Evolutionary conservation across 2,797 vertebrate species (phyloP), one percentile per base, ranked within the genome.

Genomic region (Pangasius mekongensis): DNA sequence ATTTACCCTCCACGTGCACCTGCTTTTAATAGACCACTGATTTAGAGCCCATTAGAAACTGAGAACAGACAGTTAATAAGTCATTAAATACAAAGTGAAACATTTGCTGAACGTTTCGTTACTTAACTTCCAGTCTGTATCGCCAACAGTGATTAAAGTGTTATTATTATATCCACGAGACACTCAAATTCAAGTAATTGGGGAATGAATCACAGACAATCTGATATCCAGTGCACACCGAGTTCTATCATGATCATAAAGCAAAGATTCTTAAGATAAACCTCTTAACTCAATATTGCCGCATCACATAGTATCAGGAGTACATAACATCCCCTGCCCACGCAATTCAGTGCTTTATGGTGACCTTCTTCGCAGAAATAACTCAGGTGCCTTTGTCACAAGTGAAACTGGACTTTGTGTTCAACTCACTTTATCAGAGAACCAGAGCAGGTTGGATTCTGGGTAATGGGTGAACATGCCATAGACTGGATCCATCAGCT

Each of bases 391-490:
- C 14, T 8, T 60, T 8, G 49, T 18, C 56, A n/a, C 30, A 27
- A 5, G 33, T 58, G 22, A 20, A 83, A 67, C 33, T 52, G 43
- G 73, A 74, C 71, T 74, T 36, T 20, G 39, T 49, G 56, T 56
- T 16, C 33, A 33, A 93, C 97, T 96, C 93, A 99, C 98, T 92
- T 97, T 99, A 92, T 99, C 98, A 86, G 98, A 99, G 95, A 99
- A 99, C 98, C 98, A 99, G 83, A 99, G 94, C 76, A 99, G 95
- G 94, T 98, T 98, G 85, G 98, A 99, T 78, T 99, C 98, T 24
- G 96, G 94, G 89, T 98, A 98, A 89, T 97, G 96, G n/a, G 97
- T 98, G 94, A 99, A 99, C 98, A 99, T 99, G 91, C 98, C 98
- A 18, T 99, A 99, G 77, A 98, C 97, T 0, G 98, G 98, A 94